A percentile compares a stretch with the other conserved stretches of the same genome.
Evolutionary conservation across 1,140 invertebrate species (phyloP).

Genomic region (Zaprionus capensis): DNA sequence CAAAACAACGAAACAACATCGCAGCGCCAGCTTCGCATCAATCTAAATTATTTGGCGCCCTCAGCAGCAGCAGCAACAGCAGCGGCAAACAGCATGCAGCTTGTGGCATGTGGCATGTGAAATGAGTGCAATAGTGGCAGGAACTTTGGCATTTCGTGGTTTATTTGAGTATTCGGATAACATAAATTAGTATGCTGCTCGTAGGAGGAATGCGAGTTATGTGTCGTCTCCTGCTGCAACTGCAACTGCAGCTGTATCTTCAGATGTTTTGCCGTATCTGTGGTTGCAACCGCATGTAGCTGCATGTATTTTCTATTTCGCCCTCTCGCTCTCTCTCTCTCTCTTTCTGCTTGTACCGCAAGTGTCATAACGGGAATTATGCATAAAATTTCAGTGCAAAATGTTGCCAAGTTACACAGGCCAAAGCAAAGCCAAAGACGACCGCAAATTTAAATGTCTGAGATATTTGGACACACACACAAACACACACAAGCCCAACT

Average conservation of each 20-base stretch:
- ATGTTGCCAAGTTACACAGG: slow-evolving; percentile 39
- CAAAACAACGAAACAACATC: slow-evolving; percentile 1
- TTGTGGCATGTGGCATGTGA: slow-evolving; percentile 13
- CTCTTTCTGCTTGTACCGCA: slow-evolving; percentile 50
- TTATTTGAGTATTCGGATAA: slow-evolving; percentile 42
- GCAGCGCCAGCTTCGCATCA: slow-evolving; percentile 22
- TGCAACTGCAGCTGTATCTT: slow-evolving; percentile 16
- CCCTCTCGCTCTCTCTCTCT: slow-evolving; percentile 1
- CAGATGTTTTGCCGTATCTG: slow-evolving; percentile 29
- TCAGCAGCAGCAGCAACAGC: slow-evolving; percentile 17
- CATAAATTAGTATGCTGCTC: slow-evolving; percentile 63
- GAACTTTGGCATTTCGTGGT: slow-evolving; percentile 51
- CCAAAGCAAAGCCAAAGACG: slow-evolving; percentile 16
- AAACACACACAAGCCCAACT: not conserved
- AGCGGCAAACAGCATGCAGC: slow-evolving; percentile 16
- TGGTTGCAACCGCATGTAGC: slow-evolving; percentile 56
- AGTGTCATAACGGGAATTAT: slow-evolving; percentile 78
- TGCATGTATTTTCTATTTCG: slow-evolving; percentile 29
- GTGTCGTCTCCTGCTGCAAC: not conserved
- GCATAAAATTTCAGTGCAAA: slow-evolving; percentile 75
- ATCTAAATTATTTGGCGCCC: slow-evolving; percentile 46
- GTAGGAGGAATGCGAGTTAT: slow-evolving; percentile 10
- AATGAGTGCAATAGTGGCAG: slow-evolving; percentile 19
- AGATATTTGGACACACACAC: slow-evolving; percentile 18
- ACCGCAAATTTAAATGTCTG: slow-evolving; percentile 48